These are phyloP conservation scores for Emydura subglobosa DNA, from an alignment of 2,113 vertebrate species.

Conservation along the genomic window DNA sequence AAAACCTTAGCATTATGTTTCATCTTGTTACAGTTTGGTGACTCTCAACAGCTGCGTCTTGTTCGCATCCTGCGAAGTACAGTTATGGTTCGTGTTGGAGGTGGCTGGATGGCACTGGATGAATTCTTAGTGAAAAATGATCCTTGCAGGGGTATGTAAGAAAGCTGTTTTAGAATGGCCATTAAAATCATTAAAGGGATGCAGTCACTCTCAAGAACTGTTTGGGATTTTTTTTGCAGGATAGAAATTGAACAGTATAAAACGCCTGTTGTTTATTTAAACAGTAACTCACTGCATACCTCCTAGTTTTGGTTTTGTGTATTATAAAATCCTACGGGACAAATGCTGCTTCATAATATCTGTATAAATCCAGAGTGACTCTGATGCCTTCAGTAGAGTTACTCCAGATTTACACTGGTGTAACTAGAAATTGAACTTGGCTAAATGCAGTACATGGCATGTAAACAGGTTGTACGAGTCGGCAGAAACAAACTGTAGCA, in stretches of 20 bases:
- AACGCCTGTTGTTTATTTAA: conserved; percentile 44
- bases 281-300: conserved; percentile 52
- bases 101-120: conserved; percentile 99
- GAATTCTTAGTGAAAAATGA: conserved; percentile 99
- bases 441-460: not conserved
- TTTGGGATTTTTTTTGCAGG: conserved; percentile 16
- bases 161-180: not conserved
- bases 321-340: conserved; percentile 29
- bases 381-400: conserved; percentile 27
- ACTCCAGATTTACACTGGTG: not conserved
- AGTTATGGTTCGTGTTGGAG: conserved; percentile 98
- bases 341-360: conserved; percentile 25
- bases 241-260: conserved; percentile 17
- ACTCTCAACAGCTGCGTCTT: conserved; percentile 96
- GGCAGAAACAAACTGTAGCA: conserved; percentile 23
- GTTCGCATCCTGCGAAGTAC: conserved; percentile 97
- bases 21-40: conserved; percentile 89
- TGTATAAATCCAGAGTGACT: conserved; percentile 34
- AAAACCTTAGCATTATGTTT: conserved; percentile 57
- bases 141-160: conserved; percentile 93
- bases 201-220: not conserved
- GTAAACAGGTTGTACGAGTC: conserved; percentile 25
- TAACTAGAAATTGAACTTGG: conserved; percentile 16
- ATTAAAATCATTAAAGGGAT: not conserved
- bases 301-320: conserved; percentile 25